Percentiles rank a stretch among this genome's conserved stretches.
These are phyloP conservation scores for Psephotus haematonotus DNA, from an alignment of 2,113 vertebrate genomes.

Conservation along the genomic window DNA sequence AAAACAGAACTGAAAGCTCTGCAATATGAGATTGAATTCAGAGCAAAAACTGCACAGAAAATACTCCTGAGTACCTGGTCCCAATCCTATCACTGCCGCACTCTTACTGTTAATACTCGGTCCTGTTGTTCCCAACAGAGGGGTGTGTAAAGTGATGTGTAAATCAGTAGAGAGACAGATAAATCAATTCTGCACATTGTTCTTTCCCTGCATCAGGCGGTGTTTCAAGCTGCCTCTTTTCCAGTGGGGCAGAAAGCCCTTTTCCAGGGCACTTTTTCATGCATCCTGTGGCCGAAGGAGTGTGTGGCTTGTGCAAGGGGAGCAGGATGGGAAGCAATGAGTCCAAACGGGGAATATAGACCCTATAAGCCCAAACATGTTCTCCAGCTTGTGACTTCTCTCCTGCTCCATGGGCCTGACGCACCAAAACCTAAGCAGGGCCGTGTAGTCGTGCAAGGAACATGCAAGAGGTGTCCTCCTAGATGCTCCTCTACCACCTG, in stretches of 20 bases:
- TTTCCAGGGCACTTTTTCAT: not conserved
- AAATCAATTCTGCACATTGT: not conserved
- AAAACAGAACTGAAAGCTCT: slow-evolving; percentile 14
- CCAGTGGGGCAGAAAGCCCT: rapidly evolving
- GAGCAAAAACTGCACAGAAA: not conserved
- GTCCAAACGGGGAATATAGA: not conserved
- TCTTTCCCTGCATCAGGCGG: not conserved
- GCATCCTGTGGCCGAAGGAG: not conserved
- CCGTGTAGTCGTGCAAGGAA: not conserved
- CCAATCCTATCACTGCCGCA: not conserved
- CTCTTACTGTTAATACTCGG: not conserved
- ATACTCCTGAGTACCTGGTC: not conserved
- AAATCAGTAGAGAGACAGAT: not conserved
- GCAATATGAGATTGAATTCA: not conserved
- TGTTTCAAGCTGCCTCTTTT: not conserved
- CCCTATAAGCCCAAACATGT: not conserved
- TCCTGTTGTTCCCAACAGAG: not conserved
- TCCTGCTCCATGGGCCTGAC: not conserved
- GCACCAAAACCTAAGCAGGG: not conserved
- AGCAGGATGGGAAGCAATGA: not conserved
- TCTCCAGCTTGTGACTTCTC: not conserved
- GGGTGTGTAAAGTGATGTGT: not conserved
- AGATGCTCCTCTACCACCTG: not conserved
- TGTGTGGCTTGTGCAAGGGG: not conserved
- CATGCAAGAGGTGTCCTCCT: not conserved